These are phyloP conservation scores for Hycleus cichorii DNA, from an alignment of 1,140 invertebrate genomes.

Conservation along the genomic window DNA sequence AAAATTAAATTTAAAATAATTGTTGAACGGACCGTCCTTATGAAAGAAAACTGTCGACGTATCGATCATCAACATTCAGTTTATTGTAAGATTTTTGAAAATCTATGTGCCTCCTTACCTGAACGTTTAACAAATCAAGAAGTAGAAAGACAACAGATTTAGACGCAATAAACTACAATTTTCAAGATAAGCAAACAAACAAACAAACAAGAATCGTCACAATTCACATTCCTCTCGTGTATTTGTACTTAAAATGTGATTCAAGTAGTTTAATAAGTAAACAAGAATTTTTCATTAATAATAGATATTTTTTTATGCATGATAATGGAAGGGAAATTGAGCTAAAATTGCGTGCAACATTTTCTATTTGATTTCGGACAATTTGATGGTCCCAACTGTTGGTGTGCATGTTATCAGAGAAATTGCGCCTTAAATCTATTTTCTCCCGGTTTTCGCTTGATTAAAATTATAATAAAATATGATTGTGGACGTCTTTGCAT, in stretches of 20 bases:
- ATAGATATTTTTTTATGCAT: conserved; percentile 39
- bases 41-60: conserved; percentile 7
- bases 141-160: conserved; percentile 13
- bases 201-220: conserved; percentile 4
- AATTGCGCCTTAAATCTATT: conserved; percentile 23
- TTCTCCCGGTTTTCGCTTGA: not conserved
- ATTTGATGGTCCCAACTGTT: not conserved
- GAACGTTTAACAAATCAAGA: conserved; percentile 20
- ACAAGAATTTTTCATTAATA: conserved; percentile 29
- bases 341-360: conserved; percentile 5
- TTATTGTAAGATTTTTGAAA: conserved; percentile 10
- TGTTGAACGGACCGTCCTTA: conserved; percentile 32
- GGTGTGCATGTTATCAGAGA: not conserved
- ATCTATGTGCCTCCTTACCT: conserved; percentile 32
- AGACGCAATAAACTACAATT: not conserved
- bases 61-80: not conserved
- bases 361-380: not conserved
- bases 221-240: conserved; percentile 27
- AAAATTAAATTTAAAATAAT: conserved; percentile 6
- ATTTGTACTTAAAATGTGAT: conserved; percentile 38
- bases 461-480: conserved; percentile 2
- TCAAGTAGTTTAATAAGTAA: conserved; percentile 28
- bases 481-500: conserved; percentile 8
- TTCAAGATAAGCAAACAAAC: not conserved
- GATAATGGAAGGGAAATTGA: conserved; percentile 3